These are phyloP conservation scores for Valencia hispanica DNA, from an alignment of 2,797 vertebrate genomes.

Conservation along the genomic window DNA sequence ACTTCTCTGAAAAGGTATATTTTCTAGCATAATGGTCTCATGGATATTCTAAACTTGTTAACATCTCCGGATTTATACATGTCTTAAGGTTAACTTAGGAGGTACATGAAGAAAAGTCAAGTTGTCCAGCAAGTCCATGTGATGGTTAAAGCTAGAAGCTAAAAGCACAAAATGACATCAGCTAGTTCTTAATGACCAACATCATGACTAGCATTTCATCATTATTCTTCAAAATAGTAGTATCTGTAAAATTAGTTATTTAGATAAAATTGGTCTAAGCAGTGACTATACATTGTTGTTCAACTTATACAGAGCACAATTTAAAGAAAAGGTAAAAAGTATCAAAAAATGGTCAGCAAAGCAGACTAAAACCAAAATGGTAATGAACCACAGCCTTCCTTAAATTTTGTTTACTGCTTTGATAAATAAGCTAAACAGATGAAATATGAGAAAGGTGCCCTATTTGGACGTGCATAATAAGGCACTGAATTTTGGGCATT, in stretches of 20 bases:
- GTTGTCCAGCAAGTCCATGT: too few species aligned
- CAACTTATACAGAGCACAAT: neutral
- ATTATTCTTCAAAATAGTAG: neutral
- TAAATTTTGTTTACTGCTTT: neutral
- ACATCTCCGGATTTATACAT: neutral
- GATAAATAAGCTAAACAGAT: neutral
- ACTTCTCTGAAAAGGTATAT: neutral
- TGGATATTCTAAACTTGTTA: neutral
- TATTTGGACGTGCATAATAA: neutral
- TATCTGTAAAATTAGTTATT: neutral
- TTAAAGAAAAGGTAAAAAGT: neutral
- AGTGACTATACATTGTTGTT: neutral
- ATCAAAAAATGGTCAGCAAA: neutral
- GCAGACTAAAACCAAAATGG: neutral
- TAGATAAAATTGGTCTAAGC: neutral
- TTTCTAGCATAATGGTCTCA: neutral
- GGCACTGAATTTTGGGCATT: slow-evolving; percentile 8
- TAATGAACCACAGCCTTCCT: neutral
- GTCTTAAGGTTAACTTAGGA: neutral
- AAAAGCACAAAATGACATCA: neutral
- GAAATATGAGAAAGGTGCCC: neutral
- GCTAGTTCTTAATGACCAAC: neutral
- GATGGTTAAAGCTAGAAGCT: too few species aligned
- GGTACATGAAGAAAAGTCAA: neutral
- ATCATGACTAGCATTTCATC: neutral